Percentiles rank a stretch among this genome's conserved stretches.
Conservation (phyloP, 2,113 vertebrate genomes). For the Catharus bicknelli region DNA sequence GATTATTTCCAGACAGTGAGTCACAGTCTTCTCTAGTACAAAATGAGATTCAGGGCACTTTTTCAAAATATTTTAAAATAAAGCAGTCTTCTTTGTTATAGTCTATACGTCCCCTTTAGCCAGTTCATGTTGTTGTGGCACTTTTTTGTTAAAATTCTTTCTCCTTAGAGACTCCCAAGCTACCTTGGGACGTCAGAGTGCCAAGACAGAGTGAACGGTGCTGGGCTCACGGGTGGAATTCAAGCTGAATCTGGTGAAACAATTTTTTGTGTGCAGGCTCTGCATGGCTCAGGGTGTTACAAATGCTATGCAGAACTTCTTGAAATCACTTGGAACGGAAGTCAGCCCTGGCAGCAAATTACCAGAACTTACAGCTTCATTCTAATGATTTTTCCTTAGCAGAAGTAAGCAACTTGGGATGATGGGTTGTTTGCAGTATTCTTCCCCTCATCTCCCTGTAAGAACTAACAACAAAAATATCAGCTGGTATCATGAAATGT, state of each 20-base stretch:
- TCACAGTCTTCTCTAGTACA: background rate
- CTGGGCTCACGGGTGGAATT: background rate
- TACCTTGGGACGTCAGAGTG: background rate
- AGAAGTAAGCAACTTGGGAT: background rate
- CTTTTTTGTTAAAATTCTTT: background rate
- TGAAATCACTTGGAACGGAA: background rate
- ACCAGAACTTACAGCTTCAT: background rate
- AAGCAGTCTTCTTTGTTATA: background rate
- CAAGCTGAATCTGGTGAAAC: background rate
- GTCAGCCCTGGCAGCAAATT: background rate
- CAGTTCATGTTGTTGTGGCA: background rate
- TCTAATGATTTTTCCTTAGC: background rate
- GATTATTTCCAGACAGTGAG: background rate
- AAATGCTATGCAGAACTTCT: background rate
- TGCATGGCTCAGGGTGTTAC: fast-evolving
- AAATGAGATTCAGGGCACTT: background rate
- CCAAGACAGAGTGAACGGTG: background rate
- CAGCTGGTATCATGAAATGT: background rate
- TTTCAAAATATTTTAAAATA: background rate
- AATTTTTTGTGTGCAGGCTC: background rate
- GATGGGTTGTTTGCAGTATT: background rate
- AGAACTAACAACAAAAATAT: background rate
- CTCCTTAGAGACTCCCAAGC: background rate
- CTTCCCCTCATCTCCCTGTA: background rate
- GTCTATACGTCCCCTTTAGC: background rate